These are phyloP conservation scores for Lepidurus couesii DNA, from an alignment of 1,140 invertebrate genomes.

Conservation along the genomic window DNA sequence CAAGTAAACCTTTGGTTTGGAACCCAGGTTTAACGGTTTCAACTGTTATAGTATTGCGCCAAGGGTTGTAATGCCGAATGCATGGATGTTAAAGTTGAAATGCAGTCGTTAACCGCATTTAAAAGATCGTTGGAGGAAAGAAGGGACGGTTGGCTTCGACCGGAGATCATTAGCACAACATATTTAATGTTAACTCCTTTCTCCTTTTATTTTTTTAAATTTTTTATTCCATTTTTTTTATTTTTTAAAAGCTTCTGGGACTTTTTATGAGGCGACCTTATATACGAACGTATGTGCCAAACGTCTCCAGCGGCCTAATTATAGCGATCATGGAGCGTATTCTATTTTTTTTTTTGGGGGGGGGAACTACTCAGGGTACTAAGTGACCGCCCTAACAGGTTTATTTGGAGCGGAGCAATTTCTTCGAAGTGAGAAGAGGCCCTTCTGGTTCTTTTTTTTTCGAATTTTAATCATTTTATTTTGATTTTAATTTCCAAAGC, in stretches of 20 bases:
- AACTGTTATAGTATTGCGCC: not conserved
- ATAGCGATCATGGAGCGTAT: not conserved
- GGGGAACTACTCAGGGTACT: too few relatives aligned
- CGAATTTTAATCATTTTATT: too few relatives aligned
- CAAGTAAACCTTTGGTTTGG: too few relatives aligned
- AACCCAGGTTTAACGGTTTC: too few relatives aligned
- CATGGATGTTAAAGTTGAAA: not conserved
- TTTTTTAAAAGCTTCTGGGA: not conserved
- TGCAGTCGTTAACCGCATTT: not conserved
- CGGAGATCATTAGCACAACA: not conserved
- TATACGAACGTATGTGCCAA: not conserved
- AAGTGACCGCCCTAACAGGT: not conserved
- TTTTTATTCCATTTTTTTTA: not conserved
- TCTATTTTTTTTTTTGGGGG: not conserved
- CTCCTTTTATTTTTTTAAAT: not conserved
- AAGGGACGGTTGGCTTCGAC: not conserved
- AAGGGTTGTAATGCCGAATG: not conserved
- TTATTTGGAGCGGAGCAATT: not conserved
- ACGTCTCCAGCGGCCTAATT: not conserved
- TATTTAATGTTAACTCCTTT: not conserved
- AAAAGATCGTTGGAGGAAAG: not conserved
- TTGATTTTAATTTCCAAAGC: not conserved
- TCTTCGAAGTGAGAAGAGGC: not conserved
- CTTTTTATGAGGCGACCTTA: too few relatives aligned
- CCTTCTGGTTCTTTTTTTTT: not conserved